Conservation (phyloP, 2,797 vertebrate species). For the Gymnothorax reevesii region DNA sequence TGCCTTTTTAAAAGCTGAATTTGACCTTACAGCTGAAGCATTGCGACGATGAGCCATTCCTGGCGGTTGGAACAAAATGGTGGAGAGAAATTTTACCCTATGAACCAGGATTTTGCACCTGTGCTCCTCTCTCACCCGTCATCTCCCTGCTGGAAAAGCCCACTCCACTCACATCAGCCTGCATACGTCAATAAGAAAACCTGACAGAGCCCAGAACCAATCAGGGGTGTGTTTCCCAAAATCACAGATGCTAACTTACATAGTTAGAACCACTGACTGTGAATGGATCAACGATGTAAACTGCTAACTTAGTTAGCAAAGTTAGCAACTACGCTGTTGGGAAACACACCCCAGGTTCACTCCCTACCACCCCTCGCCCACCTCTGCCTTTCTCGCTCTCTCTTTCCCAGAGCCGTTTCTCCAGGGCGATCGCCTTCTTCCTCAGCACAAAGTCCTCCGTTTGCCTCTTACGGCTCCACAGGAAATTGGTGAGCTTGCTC, state of each 20-base stretch:
- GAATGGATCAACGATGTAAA: too few relatives aligned
- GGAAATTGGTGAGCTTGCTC: slow-evolving; percentile 69
- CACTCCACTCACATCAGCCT: not conserved
- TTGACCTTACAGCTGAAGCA: too few relatives aligned
- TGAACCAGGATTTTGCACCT: too few relatives aligned
- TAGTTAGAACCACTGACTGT: too few relatives aligned
- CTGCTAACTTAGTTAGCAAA: too few relatives aligned
- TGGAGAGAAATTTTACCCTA: too few relatives aligned
- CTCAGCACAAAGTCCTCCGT: slow-evolving; percentile 68
- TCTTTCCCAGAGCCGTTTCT: slow-evolving; percentile 63
- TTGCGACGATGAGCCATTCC: too few relatives aligned
- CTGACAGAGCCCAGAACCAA: not conserved
- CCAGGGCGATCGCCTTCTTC: slow-evolving; percentile 68
- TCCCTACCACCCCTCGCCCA: slow-evolving; percentile 29
- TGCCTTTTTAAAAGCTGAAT: too few relatives aligned
- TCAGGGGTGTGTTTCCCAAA: not conserved
- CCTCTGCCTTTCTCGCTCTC: slow-evolving; percentile 51
- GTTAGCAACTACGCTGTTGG: too few relatives aligned
- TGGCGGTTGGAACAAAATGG: too few relatives aligned
- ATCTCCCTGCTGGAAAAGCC: not conserved
- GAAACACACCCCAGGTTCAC: not conserved
- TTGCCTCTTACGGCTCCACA: slow-evolving; percentile 84
- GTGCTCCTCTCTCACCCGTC: not conserved
- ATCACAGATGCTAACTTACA: too few relatives aligned
- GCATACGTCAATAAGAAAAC: not conserved